Conservation (phyloP, 2,113 vertebrate species). For the Epinephelus fuscoguttatus region DNA sequence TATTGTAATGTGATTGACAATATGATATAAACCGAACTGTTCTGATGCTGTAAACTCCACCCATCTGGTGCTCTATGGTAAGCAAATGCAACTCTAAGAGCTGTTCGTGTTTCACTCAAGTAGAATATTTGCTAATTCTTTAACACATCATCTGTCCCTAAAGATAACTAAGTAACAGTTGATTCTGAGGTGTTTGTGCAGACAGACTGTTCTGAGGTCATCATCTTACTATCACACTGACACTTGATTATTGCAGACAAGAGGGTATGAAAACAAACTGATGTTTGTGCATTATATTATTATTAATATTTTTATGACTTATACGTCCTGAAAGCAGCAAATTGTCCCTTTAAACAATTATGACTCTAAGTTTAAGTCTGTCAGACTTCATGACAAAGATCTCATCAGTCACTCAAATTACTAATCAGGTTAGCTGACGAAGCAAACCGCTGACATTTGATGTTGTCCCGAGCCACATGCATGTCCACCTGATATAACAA, state of each 20-base stretch:
- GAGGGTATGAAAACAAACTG: neutral
- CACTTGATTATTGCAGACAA: neutral
- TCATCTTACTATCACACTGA: neutral
- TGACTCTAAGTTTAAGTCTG: too few species aligned
- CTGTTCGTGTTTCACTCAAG: neutral
- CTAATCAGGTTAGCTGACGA: neutral
- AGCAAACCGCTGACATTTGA: neutral
- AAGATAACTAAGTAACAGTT: neutral
- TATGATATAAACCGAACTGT: too few species aligned
- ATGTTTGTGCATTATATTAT: neutral
- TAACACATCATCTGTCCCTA: neutral
- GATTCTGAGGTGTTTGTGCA: neutral
- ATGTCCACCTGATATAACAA: neutral
- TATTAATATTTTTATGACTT: too few species aligned
- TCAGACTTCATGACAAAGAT: neutral
- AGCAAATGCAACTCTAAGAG: neutral
- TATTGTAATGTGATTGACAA: neutral
- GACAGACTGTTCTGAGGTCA: slow-evolving; percentile 6
- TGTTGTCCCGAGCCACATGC: neutral
- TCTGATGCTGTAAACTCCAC: too few species aligned
- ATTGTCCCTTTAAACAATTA: neutral
- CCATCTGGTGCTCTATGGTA: neutral
- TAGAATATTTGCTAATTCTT: neutral
- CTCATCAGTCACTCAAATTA: neutral
- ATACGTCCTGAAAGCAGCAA: neutral